A percentile compares a stretch with the other conserved stretches of the same genome.
phyloP scores from a whole-genome alignment of 2,888 invertebrate species.

The Drosophila melanocephala region DNA sequence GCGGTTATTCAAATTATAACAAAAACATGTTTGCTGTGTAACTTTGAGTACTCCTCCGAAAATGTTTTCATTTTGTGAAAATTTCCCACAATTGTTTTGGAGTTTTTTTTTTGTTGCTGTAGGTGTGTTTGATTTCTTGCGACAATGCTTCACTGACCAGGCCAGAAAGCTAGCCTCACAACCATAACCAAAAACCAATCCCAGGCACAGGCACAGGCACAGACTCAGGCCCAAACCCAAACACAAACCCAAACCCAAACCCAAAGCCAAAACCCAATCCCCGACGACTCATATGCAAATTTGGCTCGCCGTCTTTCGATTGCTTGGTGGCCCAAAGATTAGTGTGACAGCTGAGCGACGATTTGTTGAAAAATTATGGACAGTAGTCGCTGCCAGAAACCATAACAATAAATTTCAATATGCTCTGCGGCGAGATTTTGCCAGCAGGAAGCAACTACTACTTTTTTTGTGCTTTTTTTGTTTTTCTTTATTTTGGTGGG shows the following conservation, averaged over 20 bases:
- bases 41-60: conserved; percentile 25
- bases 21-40: not conserved
- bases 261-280: conserved; percentile 10
- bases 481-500: conserved; percentile 16
- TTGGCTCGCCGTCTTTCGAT: conserved; percentile 22
- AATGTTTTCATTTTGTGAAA: conserved; percentile 53
- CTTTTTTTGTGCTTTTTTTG: conserved; percentile 5
- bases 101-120: conserved; percentile 24
- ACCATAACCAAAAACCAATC: conserved; percentile 21
- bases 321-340: conserved; percentile 61
- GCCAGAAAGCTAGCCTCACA: conserved; percentile 30
- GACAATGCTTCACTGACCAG: conserved; percentile 76
- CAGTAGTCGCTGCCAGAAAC: conserved; percentile 75
- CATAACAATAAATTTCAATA: conserved; percentile 78
- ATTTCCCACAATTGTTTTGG: conserved; percentile 73
- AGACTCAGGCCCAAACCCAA: not conserved
- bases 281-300: conserved; percentile 68
- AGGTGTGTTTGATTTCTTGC: conserved; percentile 66
- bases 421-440: conserved; percentile 40
- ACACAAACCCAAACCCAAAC: conserved; percentile 22
- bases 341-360: conserved; percentile 81
- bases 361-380: conserved; percentile 81
- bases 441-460: conserved; percentile 60
- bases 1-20: not conserved
- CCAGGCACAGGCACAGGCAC: not conserved